Conservation (phyloP, 92 coral and sea anemone genomes). For the Porites rus region DNA sequence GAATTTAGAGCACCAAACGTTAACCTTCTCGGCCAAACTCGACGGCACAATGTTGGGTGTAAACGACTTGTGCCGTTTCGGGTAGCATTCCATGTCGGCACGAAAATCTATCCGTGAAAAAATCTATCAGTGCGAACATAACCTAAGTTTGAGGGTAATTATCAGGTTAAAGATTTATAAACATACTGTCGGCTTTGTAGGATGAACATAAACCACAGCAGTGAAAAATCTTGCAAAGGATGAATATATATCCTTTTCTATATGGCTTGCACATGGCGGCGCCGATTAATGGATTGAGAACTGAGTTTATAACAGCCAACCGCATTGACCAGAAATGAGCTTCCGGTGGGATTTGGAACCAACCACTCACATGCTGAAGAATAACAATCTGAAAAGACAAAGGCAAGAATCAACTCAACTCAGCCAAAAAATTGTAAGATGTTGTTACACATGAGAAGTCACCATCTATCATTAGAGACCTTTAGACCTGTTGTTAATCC, state of each 20-base stretch:
- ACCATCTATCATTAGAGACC: too few relatives aligned
- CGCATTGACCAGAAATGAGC: slow-evolving; percentile 77
- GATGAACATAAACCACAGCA: slow-evolving; percentile 47
- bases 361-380: slow-evolving; percentile 61
- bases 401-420: neutral
- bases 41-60: too few relatives aligned
- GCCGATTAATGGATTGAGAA: slow-evolving; percentile 67
- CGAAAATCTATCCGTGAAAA: too few relatives aligned
- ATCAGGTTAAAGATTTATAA: neutral
- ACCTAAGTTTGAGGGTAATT: too few relatives aligned
- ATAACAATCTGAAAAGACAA: slow-evolving; percentile 48
- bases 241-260: slow-evolving; percentile 61
- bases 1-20: too few relatives aligned
- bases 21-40: too few relatives aligned
- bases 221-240: slow-evolving; percentile 46
- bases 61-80: too few relatives aligned
- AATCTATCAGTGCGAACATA: neutral
- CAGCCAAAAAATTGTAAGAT: too few relatives aligned
- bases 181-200: slow-evolving; percentile 15
- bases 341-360: slow-evolving; percentile 40
- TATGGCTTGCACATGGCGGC: slow-evolving; percentile 77
- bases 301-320: slow-evolving; percentile 63
- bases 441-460: too few relatives aligned
- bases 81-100: too few relatives aligned
- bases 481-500: too few relatives aligned